Evolutionary conservation across 2,797 vertebrate species (phyloP).

Genomic region (Anguilla obscura): DNA sequence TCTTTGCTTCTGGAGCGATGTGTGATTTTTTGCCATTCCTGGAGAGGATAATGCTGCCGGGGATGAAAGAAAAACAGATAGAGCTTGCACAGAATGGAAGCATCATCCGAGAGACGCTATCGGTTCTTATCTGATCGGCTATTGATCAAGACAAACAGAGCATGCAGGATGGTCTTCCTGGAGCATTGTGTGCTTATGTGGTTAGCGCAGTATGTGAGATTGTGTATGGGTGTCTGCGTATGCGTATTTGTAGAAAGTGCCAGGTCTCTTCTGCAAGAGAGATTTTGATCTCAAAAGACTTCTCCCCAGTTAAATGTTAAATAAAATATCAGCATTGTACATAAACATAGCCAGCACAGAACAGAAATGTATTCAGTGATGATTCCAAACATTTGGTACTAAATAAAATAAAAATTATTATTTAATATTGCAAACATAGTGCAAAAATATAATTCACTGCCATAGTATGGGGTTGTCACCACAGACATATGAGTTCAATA

Average conservation of each 20-base stretch:
- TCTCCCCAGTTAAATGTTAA: background rate
- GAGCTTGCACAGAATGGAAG: constrained; percentile 9
- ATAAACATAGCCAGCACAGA: no score
- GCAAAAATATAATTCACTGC: background rate
- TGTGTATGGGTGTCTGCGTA: background rate
- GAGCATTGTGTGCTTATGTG: background rate
- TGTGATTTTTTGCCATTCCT: constrained; percentile 14
- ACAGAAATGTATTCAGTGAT: background rate
- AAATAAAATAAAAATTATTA: background rate
- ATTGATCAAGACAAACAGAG: constrained; percentile 47
- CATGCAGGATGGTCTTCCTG: constrained; percentile 23
- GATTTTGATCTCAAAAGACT: background rate
- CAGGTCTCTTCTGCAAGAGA: background rate
- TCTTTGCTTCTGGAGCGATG: background rate
- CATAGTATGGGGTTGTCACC: background rate
- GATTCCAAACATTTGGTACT: background rate
- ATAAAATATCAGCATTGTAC: background rate
- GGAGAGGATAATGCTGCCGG: constrained; percentile 27
- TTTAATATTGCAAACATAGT: background rate
- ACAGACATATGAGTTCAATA: background rate
- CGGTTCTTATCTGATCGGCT: constrained; percentile 51
- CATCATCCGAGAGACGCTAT: constrained; percentile 35
- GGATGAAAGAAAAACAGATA: constrained; percentile 23
- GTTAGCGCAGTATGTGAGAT: background rate
- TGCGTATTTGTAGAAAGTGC: background rate